These are phyloP conservation scores for Eristalinus sepulchralis DNA, from an alignment of 2,888 invertebrate genomes.

Conservation along the genomic window DNA sequence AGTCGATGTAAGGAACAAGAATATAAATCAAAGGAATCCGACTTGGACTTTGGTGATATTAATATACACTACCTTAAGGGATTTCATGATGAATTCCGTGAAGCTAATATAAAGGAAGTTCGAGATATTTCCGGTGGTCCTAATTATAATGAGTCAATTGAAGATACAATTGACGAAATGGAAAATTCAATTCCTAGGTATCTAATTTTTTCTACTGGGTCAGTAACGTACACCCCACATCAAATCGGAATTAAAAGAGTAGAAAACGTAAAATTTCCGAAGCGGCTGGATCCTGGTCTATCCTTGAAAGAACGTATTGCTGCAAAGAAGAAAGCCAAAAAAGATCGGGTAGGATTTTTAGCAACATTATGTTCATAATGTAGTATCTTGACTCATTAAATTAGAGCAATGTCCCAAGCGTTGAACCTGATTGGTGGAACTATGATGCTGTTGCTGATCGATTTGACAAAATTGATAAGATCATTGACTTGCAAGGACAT, in stretches of 20 bases:
- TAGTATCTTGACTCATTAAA: background rate
- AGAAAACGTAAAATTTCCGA: slow-evolving; percentile 86
- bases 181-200: slow-evolving; percentile 84
- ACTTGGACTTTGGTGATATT: slow-evolving; percentile 71
- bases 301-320: slow-evolving; percentile 86
- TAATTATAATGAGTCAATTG: slow-evolving; percentile 74
- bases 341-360: slow-evolving; percentile 75
- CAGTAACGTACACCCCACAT: slow-evolving; percentile 92
- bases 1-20: slow-evolving; percentile 68
- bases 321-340: slow-evolving; percentile 82
- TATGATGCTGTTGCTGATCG: slow-evolving; percentile 86
- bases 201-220: slow-evolving; percentile 91
- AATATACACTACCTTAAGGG: slow-evolving; percentile 85
- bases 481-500: slow-evolving; percentile 92
- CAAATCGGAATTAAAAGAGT: slow-evolving; percentile 91
- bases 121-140: slow-evolving; percentile 65
- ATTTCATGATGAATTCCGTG: slow-evolving; percentile 81
- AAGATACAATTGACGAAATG: slow-evolving; percentile 81
- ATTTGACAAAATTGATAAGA: slow-evolving; percentile 89
- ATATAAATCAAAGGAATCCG: slow-evolving; percentile 39
- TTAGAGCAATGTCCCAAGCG: slow-evolving; percentile 79
- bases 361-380: background rate
- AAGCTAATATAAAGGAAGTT: slow-evolving; percentile 71
- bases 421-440: slow-evolving; percentile 86
- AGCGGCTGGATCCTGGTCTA: slow-evolving; percentile 86